phyloP scores from a whole-genome alignment of 2,888 invertebrate genomes.

The Scelioninae gen. 2 region DNA sequence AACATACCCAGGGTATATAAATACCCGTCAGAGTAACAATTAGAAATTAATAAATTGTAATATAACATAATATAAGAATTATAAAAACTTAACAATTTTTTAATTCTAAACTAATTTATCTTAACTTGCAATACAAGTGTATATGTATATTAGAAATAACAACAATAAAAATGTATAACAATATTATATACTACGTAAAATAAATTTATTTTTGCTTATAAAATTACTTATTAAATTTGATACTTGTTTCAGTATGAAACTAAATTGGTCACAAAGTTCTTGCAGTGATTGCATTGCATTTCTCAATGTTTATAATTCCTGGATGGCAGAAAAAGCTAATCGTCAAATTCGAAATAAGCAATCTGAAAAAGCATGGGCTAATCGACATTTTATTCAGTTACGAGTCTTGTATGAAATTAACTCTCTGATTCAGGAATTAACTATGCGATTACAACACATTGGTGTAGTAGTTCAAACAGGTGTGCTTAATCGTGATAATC shows the following conservation, averaged over 20 bases:
- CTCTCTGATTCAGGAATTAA: constrained; percentile 83
- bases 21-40: too few species aligned
- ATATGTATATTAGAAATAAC: too few species aligned
- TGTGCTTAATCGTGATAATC: constrained; percentile 25
- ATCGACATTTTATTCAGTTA: constrained; percentile 82
- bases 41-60: too few species aligned
- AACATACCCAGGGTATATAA: too few species aligned
- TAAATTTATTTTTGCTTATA: too few species aligned
- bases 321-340: constrained; percentile 80
- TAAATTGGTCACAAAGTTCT: constrained; percentile 89
- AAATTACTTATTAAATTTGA: background rate
- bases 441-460: constrained; percentile 77
- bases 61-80: too few species aligned
- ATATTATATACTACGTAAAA: too few species aligned
- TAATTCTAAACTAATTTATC: too few species aligned
- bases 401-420: constrained; percentile 85
- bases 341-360: constrained; percentile 77
- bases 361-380: constrained; percentile 81
- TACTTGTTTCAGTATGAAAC: constrained; percentile 77
- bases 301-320: constrained; percentile 87
- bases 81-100: too few species aligned
- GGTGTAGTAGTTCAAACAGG: constrained; percentile 12
- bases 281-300: constrained; percentile 90
- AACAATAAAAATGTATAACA: too few species aligned
- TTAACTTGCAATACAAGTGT: too few species aligned